These are phyloP conservation scores for Gryllus longicercus DNA, from an alignment of 2,888 invertebrate genomes.

Conservation along the genomic window DNA sequence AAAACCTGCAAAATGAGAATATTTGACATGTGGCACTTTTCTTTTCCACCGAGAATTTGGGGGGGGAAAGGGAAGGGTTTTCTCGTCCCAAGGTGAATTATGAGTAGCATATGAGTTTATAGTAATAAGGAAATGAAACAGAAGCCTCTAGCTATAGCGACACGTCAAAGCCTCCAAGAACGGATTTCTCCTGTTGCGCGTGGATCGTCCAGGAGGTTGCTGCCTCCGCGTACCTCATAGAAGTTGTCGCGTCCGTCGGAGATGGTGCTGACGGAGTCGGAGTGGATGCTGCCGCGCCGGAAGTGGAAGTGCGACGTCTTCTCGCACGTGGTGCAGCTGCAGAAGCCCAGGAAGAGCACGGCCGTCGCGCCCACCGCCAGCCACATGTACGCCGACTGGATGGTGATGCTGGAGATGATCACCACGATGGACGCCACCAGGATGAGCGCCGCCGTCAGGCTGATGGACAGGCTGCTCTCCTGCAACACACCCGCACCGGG, in stretches of 20 bases:
- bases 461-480: constrained; percentile 10
- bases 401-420: constrained; percentile 26
- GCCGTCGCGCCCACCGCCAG: constrained; percentile 25
- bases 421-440: constrained; percentile 26
- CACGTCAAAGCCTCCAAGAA: too few species aligned
- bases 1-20: too few species aligned
- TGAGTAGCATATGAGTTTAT: too few species aligned
- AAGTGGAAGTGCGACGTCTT: constrained; percentile 24
- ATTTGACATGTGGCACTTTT: too few species aligned
- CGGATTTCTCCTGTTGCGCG: too few species aligned
- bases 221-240: neutral
- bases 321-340: constrained; percentile 24
- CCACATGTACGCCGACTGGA: constrained; percentile 31
- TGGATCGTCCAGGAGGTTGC: too few species aligned
- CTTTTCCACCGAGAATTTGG: too few species aligned
- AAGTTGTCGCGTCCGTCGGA: constrained; percentile 26
- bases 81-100: too few species aligned
- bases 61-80: too few species aligned
- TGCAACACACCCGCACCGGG: neutral
- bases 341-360: constrained; percentile 24
- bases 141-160: too few species aligned
- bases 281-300: constrained; percentile 22
- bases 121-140: too few species aligned
- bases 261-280: constrained; percentile 33
- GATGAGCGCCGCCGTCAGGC: constrained; percentile 19